phyloP scores from a whole-genome alignment of 2,797 vertebrate genomes.

The Hydrolagus colliei region DNA sequence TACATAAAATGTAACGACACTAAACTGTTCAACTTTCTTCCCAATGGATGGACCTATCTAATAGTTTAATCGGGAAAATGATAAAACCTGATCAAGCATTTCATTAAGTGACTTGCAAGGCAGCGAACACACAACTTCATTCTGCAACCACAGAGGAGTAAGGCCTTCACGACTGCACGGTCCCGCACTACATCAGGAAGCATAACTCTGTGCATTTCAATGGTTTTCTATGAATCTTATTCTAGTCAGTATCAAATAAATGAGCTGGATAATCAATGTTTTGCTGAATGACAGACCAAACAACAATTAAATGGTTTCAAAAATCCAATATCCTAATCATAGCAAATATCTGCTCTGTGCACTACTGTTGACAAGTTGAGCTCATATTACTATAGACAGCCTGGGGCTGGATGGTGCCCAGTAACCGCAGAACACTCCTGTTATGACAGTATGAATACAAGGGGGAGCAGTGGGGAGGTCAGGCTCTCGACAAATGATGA shows the following conservation, averaged over 20 bases:
- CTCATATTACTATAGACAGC: conserved; percentile 28
- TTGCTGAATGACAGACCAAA: conserved; percentile 17
- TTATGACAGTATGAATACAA: conserved; percentile 47
- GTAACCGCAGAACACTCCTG: conserved; percentile 30
- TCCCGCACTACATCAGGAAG: background rate
- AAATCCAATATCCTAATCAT: conserved; percentile 30
- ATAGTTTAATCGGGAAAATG: background rate
- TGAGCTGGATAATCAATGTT: conserved; percentile 26
- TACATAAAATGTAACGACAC: background rate
- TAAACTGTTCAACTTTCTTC: background rate
- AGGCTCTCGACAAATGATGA: conserved; percentile 57
- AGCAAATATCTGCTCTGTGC: conserved; percentile 22
- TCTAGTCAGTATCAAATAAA: conserved; percentile 2
- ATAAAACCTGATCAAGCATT: background rate
- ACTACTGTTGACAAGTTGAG: background rate
- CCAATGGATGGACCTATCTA: background rate
- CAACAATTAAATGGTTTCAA: conserved; percentile 23
- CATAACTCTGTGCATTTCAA: conserved; percentile 22
- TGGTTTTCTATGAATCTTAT: conserved; percentile 25
- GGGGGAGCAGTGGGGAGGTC: conserved; percentile 43
- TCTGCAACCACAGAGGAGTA: background rate
- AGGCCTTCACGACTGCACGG: background rate
- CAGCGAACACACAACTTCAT: background rate
- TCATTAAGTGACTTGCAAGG: background rate
- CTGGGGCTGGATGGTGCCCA: background rate